Percentiles rank a stretch among this genome's conserved stretches.
phyloP scores from a whole-genome alignment of 2,113 vertebrate species.

The Chloebia gouldiae region DNA sequence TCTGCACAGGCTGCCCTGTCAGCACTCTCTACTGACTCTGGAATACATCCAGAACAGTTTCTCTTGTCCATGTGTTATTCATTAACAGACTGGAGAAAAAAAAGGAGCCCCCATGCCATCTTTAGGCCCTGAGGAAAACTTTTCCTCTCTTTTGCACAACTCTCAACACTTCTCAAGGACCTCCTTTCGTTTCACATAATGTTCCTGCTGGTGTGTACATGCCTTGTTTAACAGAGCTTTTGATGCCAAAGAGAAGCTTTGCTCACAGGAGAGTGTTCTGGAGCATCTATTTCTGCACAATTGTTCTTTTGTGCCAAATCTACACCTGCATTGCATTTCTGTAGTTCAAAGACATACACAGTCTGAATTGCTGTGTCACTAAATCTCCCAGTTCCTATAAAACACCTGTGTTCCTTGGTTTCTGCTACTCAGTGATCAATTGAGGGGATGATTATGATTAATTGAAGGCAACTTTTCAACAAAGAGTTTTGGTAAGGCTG shows the following conservation, averaged over 20 bases:
- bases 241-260: background rate
- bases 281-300: background rate
- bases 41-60: background rate
- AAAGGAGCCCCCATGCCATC: background rate
- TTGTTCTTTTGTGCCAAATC: background rate
- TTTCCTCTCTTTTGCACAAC: background rate
- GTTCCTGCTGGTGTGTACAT: rapidly evolving
- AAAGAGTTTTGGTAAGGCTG: background rate
- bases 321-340: background rate
- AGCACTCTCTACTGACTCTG: background rate
- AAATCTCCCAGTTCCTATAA: background rate
- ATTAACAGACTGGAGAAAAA: background rate
- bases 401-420: background rate
- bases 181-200: background rate
- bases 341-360: too few species aligned
- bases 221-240: background rate
- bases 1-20: background rate
- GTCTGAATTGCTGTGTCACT: background rate
- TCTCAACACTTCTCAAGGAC: background rate
- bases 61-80: background rate
- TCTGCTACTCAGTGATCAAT: background rate
- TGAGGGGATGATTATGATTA: background rate
- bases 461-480: background rate
- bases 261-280: background rate
- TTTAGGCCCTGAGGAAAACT: background rate